Evolutionary conservation across 1,140 invertebrate species (phyloP).

Genomic region (Oedothorax gibbosus): DNA sequence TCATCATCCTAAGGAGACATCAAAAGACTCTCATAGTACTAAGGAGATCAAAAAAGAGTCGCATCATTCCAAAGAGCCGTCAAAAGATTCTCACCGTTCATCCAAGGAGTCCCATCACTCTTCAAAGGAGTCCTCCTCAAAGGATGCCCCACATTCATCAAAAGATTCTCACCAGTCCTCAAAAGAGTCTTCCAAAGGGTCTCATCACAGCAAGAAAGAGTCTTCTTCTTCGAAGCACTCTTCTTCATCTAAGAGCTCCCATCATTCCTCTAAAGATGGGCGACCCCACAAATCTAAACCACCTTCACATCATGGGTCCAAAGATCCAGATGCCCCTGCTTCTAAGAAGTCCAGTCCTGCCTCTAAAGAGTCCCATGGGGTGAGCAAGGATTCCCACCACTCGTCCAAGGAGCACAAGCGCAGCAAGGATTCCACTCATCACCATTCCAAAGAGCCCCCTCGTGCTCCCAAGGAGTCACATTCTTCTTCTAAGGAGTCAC

Average conservation of each 20-base stretch:
- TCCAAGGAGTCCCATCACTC: conserved; percentile 2
- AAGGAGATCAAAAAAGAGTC: too few species aligned
- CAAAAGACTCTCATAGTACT: background rate
- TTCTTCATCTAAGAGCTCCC: conserved; percentile 7
- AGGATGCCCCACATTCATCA: conserved; percentile 9
- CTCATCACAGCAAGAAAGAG: background rate
- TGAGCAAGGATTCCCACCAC: background rate
- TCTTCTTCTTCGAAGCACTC: background rate
- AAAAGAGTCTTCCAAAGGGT: background rate
- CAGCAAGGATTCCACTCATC: conserved; percentile 9
- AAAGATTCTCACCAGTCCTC: conserved; percentile 22
- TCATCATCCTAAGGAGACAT: background rate
- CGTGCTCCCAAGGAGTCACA: conserved; percentile 11
- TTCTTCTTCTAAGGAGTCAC: conserved; percentile 1
- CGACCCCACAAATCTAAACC: conserved; percentile 7
- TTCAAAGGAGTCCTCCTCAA: conserved; percentile 9
- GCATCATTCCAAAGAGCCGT: background rate
- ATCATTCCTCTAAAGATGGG: background rate
- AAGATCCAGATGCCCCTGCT: background rate
- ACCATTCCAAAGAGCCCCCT: background rate
- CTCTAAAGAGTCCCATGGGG: background rate
- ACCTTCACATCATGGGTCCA: conserved; percentile 2
- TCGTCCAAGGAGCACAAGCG: background rate
- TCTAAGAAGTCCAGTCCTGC: background rate
- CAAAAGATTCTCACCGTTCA: conserved; percentile 15